Evolutionary conservation across 2,113 vertebrate species (phyloP).

Genomic region (Rhinichthys klamathensis): DNA sequence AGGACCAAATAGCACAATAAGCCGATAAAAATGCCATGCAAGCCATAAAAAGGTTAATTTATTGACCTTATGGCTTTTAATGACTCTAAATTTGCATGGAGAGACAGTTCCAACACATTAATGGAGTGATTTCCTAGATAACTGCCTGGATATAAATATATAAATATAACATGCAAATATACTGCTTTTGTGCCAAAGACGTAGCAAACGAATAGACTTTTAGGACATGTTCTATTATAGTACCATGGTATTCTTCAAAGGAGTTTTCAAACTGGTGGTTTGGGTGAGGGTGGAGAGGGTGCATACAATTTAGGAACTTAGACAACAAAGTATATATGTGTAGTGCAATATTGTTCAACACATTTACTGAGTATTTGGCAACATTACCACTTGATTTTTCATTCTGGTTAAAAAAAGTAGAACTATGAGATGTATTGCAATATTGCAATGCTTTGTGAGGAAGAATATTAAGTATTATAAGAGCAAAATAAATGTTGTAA

Average conservation of each 20-base stretch:
- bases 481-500: no score
- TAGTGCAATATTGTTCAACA: background rate
- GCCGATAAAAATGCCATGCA: conserved; percentile 36
- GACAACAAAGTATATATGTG: background rate
- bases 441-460: background rate
- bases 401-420: no score
- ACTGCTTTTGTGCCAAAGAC: background rate
- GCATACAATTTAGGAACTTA: background rate
- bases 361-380: background rate
- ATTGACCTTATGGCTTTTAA: conserved; percentile 38
- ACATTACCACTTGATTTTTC: background rate
- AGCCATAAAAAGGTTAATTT: conserved; percentile 51
- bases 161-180: background rate
- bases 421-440: background rate
- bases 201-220: background rate
- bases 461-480: background rate
- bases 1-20: conserved; percentile 26
- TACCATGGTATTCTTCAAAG: background rate
- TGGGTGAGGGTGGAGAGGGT: background rate
- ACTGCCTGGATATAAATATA: background rate
- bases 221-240: background rate
- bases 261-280: background rate
- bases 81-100: conserved; percentile 11
- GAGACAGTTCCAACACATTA: conserved; percentile 37
- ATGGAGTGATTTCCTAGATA: conserved; percentile 30